Evolutionary conservation across 2,113 vertebrate genomes (phyloP).

Genomic region (Tapirus terrestris): DNA sequence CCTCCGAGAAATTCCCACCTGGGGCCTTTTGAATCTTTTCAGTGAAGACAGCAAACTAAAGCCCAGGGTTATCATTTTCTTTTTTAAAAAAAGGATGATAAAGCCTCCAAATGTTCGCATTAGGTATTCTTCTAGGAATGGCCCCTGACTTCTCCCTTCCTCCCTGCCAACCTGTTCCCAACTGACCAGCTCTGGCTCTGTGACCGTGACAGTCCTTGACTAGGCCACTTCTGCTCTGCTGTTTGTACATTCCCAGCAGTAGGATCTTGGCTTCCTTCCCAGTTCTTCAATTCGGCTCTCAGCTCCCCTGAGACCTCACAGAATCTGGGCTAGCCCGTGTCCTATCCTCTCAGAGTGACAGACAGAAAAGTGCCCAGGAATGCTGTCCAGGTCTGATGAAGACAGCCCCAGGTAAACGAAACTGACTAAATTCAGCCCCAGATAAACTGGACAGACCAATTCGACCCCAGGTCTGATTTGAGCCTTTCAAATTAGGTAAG

Average conservation of each 20-base stretch:
- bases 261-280: constrained; percentile 44
- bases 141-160: background rate
- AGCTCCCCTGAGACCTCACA: background rate
- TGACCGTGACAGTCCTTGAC: background rate
- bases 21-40: constrained; percentile 4
- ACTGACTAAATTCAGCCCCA: background rate
- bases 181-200: background rate
- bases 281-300: background rate
- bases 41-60: background rate
- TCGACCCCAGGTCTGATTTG: background rate
- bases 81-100: background rate
- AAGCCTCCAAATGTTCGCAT: background rate
- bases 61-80: background rate
- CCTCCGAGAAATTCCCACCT: background rate
- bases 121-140: background rate
- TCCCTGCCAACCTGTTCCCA: background rate
- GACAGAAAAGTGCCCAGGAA: background rate
- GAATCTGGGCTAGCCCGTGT: background rate
- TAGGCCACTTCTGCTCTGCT: background rate
- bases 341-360: background rate
- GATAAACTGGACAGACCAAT: background rate
- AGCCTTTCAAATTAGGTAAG: background rate
- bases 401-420: background rate
- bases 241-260: background rate
- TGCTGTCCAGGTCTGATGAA: background rate